Base-by-base conservation (phyloP, 2,113 vertebrate genomes). In the Eublepharis macularius region DNA sequence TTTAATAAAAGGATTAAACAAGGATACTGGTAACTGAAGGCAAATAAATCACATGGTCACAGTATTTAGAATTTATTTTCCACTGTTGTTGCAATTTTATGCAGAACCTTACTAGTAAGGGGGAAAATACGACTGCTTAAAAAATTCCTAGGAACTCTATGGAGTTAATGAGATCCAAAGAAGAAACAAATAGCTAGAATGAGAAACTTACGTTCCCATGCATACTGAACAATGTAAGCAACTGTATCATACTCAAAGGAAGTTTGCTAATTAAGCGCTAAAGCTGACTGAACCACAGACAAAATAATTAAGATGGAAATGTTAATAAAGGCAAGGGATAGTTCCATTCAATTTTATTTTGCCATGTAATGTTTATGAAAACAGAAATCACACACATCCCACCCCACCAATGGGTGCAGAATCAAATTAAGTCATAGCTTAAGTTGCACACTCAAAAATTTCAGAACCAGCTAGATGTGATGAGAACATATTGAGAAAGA, bases 191-290 rank as follows among this genome's bases (percentile, higher is more conserved):
- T 81, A 84, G 87, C 63, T 19, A 70, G 60, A 85, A 76, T 2
- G 84, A n/a, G 83, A 29, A 91, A 89, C 82, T 79, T 82, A 65
- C 70, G 43, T 85, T 88, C 82, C 45, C 36, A 76, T 76, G 80
- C 26, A 78, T 81, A 87, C 16, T 81, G 70, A 84, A 88, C 57
- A 90, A 87, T 87, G 83, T 84, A 89, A 90, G 75, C 80, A 36
- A 86, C 49, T 84, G 75, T 54, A 83, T 66, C 82, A 65, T 87
- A 76, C 54, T 84, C 49, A 90, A 83, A 47, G 63, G 32, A 60
- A 84, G 49, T 65, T 65, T 84, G 68, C 39, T 91, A 87, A 70
- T 92, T 87, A 86, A 76, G 84, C 85, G 54, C 65, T 87, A 85
- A n/a, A n/a, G 26, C 84, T 92, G 81, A 87, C 84, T 89, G 84